Percentiles rank a stretch among this genome's conserved stretches.
phyloP scores from a whole-genome alignment of 2,113 vertebrate genomes.

The Chaetops frenatus region DNA sequence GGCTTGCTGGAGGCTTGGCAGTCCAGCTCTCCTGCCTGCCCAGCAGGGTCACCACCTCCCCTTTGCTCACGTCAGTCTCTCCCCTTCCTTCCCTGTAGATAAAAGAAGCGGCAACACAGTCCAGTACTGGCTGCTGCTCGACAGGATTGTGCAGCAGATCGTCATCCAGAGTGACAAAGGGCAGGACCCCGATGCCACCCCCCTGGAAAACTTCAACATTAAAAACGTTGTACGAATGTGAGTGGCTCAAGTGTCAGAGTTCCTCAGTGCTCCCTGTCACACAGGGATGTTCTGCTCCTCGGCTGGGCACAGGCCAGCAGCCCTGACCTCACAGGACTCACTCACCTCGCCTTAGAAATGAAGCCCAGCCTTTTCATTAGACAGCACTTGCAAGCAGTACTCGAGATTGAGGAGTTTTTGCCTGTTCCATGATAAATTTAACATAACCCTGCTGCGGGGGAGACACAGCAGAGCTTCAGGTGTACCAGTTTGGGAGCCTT shows the following conservation, averaged over 20 bases:
- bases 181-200: slow-evolving; percentile 92
- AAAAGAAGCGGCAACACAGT: slow-evolving; percentile 97
- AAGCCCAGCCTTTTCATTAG: not conserved
- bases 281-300: rapidly evolving
- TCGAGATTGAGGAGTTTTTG: not conserved
- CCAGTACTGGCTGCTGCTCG: slow-evolving; percentile 96
- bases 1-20: not conserved
- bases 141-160: slow-evolving; percentile 96
- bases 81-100: slow-evolving; percentile 68
- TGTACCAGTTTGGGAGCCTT: not conserved
- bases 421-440: not conserved
- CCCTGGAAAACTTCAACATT: slow-evolving; percentile 98
- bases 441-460: not conserved
- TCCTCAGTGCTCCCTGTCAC: not conserved
- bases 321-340: not conserved
- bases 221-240: slow-evolving; percentile 98
- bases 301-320: not conserved
- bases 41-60: rapidly evolving
- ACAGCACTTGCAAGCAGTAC: not conserved
- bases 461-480: not conserved
- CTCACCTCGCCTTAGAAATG: not conserved
- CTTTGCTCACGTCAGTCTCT: not conserved
- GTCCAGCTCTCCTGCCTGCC: not conserved
- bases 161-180: slow-evolving; percentile 98
- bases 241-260: slow-evolving; percentile 39